Base-by-base conservation (phyloP, 2,888 invertebrate genomes). In the Acanthococcus lagerstroemiae region DNA sequence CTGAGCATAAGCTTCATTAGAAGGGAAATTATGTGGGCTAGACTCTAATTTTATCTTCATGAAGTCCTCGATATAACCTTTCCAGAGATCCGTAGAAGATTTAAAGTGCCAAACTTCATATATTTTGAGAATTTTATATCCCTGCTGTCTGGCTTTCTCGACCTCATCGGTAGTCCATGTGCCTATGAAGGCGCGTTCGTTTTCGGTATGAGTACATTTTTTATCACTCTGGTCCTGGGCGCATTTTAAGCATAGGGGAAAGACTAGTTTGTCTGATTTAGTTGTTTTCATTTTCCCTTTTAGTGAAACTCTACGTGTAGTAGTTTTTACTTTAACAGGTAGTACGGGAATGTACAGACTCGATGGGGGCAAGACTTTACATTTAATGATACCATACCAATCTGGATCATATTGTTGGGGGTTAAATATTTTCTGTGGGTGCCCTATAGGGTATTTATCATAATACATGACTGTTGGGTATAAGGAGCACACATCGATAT, bases 241-340 rank as follows among this genome's bases (percentile, higher is more conserved):
- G n/a, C n/a, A n/a, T n/a, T n/a, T n/a, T n/a, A n/a, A n/a, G n/a
- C n/a, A n/a, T n/a, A n/a, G n/a, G n/a, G n/a, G n/a, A n/a, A n/a
- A n/a, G n/a, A n/a, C n/a, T n/a, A n/a, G n/a, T n/a, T 73, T 72
- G 0, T 69, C 69, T 4, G 6, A 22, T 22, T 22, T 30, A 3
- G 22, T n/a, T 22, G 21, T n/a, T n/a, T n/a, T n/a, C n/a, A n/a
- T n/a, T n/a, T n/a, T n/a, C n/a, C n/a, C n/a, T n/a, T n/a, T n/a
- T n/a, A n/a, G n/a, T n/a, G n/a, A n/a, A n/a, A n/a, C n/a, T n/a
- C n/a, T n/a, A n/a, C n/a, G n/a, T n/a, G n/a, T n/a, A n/a, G n/a
- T n/a, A 37, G 7, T 37, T 9, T 37, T 37, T 48, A 72, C 70
- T 66, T 70, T 69, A 3, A 68, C 65, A 0, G 75, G 75, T 12